These are phyloP conservation scores for Ailuropoda melanoleuca DNA, from an alignment of 2,113 vertebrate species.

Conservation along the genomic window DNA sequence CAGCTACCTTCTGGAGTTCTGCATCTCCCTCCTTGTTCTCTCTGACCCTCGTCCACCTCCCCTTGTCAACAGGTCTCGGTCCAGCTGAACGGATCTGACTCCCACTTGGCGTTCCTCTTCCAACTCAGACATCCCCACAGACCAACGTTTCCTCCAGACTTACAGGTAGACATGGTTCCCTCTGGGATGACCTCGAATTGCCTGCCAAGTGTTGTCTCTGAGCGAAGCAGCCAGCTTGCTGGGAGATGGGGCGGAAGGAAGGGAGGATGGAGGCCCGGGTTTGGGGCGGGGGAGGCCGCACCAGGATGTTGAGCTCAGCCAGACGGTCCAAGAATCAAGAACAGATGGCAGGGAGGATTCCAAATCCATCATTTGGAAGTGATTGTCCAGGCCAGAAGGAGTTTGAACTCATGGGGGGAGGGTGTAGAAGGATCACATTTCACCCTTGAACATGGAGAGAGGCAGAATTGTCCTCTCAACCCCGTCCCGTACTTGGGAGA, in stretches of 20 bases:
- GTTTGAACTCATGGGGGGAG: neutral
- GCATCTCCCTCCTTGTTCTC: too few species aligned
- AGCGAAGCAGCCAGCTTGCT: neutral
- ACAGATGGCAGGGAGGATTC: conserved; percentile 18
- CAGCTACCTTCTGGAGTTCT: neutral
- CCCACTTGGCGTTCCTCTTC: conserved; percentile 73
- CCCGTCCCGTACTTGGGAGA: neutral
- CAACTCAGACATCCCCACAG: conserved; percentile 79
- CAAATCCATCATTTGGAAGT: neutral
- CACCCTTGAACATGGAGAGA: neutral
- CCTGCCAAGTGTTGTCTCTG: neutral
- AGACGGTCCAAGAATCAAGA: neutral
- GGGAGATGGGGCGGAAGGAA: neutral
- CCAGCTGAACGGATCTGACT: conserved; percentile 81
- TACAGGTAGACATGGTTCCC: conserved; percentile 76
- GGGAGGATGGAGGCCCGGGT: neutral
- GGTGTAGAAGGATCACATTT: neutral
- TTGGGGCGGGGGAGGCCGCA: neutral
- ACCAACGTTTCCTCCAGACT: conserved; percentile 77
- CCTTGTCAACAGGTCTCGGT: conserved; percentile 71
- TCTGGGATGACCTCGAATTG: neutral
- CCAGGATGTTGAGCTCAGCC: neutral
- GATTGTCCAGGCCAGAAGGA: neutral
- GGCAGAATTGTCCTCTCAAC: neutral
- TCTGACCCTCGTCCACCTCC: accelerated